A percentile compares a stretch with the other conserved stretches of the same genome.
Evolutionary conservation across 2,113 vertebrate species (phyloP).

Genomic region (Scatophagus argus): DNA sequence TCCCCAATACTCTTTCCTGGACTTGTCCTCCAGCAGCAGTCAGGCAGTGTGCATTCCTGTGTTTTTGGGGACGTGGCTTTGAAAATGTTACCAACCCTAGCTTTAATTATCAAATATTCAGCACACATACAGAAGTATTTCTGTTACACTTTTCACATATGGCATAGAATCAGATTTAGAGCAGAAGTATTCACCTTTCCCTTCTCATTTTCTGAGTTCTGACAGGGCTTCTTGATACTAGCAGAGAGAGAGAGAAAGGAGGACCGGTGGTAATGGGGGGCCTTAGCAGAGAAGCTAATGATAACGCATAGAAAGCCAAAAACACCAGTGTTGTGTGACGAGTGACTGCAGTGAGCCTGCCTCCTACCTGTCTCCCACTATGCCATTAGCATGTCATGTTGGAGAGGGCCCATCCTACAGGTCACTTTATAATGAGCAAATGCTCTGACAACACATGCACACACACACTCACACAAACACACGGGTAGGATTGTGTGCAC

Average conservation of each 20-base stretch:
- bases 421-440: slow-evolving; percentile 95
- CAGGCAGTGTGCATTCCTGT: too few species aligned
- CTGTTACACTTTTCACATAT: not conserved
- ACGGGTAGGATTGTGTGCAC: slow-evolving; percentile 23
- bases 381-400: slow-evolving; percentile 91
- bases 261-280: slow-evolving; percentile 12
- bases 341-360: slow-evolving; percentile 83
- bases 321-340: slow-evolving; percentile 47
- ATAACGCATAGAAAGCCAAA: slow-evolving; percentile 48
- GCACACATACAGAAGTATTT: not conserved
- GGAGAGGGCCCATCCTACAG: slow-evolving; percentile 86
- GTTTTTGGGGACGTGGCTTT: too few species aligned
- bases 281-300: slow-evolving; percentile 47
- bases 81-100: too few species aligned
- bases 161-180: not conserved
- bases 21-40: too few species aligned
- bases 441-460: slow-evolving; percentile 81
- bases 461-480: slow-evolving; percentile 40
- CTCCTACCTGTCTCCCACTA: slow-evolving; percentile 90
- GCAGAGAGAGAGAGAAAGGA: slow-evolving; percentile 87
- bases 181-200: not conserved
- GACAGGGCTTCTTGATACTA: slow-evolving; percentile 61
- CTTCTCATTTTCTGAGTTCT: slow-evolving; percentile 20
- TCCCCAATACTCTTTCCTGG: too few species aligned
- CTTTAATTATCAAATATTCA: not conserved